Evolutionary conservation across 2,113 vertebrate genomes (phyloP).

Genomic region (Columbina picui): DNA sequence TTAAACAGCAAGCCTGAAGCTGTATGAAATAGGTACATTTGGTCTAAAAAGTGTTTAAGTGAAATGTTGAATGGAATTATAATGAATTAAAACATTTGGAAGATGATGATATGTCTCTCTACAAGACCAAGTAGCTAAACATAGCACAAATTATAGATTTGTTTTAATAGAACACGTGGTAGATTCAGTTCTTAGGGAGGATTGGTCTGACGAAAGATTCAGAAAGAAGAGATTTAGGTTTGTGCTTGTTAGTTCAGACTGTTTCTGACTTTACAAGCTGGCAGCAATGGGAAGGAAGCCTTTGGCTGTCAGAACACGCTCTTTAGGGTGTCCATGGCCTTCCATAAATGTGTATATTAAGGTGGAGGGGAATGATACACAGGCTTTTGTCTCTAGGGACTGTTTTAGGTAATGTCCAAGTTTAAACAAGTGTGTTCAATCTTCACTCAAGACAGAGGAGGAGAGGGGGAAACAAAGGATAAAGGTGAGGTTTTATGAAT

Average conservation of each 20-base stretch:
- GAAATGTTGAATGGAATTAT: neutral
- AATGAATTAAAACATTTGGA: neutral
- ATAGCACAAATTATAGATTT: neutral
- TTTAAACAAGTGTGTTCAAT: neutral
- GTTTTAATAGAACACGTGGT: neutral
- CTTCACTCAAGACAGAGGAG: neutral
- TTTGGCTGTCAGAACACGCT: neutral
- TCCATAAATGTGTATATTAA: neutral
- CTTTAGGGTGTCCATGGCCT: neutral
- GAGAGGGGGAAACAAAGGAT: neutral
- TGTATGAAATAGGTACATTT: neutral
- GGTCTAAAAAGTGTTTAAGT: neutral
- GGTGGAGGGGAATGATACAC: neutral
- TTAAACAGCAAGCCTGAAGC: neutral
- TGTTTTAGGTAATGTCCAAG: neutral
- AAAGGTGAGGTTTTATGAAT: neutral
- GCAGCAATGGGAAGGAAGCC: neutral
- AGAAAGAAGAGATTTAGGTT: neutral
- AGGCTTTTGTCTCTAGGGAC: neutral
- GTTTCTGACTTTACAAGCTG: neutral
- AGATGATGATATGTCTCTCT: neutral
- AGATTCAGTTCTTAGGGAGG: neutral
- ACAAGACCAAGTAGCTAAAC: neutral
- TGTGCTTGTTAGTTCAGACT: neutral
- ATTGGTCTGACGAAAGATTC: neutral